Base-by-base conservation (phyloP, 2,888 invertebrate species). In the Melanostoma mellinum region DNA sequence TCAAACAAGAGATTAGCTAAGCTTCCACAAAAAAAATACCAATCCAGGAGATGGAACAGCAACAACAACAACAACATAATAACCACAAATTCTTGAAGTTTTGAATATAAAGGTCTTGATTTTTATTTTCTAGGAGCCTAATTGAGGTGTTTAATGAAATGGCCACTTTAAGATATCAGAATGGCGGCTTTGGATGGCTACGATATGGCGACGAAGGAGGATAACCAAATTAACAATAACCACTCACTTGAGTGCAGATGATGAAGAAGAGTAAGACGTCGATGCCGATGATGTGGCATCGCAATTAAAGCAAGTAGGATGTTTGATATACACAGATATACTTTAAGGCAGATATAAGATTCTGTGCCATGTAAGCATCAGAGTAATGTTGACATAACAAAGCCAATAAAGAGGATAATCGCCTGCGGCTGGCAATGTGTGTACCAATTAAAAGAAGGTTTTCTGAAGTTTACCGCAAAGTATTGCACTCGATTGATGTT, bases 61-160 rank as follows among this genome's bases (percentile, higher is more conserved):
- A 20, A 50, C 56, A 10, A 44, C 35, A 35, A 42, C 6, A 38
- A 30, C 8, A 38, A 6, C n/a, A n/a, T n/a, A n/a, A n/a, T n/a
- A 9, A 50, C 44, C 5, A 33, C 2, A 36, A 55, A 40, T 52
- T 52, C 44, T 20, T 20, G 20, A 58, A 36, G 33, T 60, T 71
- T 73, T 68, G 67, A 81, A 81, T 68, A 67, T 20, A 63, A 61
- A 46, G 67, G 42, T 63, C 77, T 52, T 69, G 77, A 82, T 73
- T 82, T 69, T 73, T 65, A 77, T 73, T 20, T 20, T 82, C 77
- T 38, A 32, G 38, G 8, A 69, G 53, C 56, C 68, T 82, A 77
- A 82, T 82, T 82, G 82, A 82, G 78, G 78, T 82, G 78, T 82
- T 82, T 82, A 82, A 78, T 82, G 48, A 82, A 82, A 82, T 73